Evolutionary conservation across 1,140 invertebrate species (phyloP).

Genomic region (Dinoponera quadriceps): DNA sequence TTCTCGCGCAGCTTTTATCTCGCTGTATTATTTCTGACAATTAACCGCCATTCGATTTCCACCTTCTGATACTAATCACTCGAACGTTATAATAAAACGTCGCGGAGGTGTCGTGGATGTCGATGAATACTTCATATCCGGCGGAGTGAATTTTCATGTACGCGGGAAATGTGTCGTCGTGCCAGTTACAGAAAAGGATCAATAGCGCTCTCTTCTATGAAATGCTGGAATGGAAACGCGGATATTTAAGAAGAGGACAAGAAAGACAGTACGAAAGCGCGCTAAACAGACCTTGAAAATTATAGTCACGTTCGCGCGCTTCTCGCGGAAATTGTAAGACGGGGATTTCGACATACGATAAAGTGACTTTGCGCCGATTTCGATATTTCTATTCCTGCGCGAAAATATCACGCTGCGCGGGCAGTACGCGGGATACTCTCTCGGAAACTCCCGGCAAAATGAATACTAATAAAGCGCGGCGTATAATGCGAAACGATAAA

Average conservation of each 20-base stretch:
- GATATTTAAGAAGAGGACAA: conserved; percentile 28
- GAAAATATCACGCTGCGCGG: conserved; percentile 23
- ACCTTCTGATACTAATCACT: background rate
- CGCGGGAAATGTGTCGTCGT: conserved; percentile 10
- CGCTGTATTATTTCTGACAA: no score
- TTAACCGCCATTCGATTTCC: background rate
- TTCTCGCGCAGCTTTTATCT: no score
- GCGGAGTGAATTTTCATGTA: background rate
- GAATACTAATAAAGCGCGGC: conserved; percentile 19
- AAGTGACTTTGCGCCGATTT: conserved; percentile 27
- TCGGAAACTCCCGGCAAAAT: background rate
- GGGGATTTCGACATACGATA: conserved; percentile 43
- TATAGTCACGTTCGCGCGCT: conserved; percentile 52
- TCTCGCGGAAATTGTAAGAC: conserved; percentile 31
- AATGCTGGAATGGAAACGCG: conserved; percentile 18
- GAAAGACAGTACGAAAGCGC: conserved; percentile 12
- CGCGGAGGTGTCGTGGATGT: background rate
- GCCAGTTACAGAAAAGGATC: conserved; percentile 36
- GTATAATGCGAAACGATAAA: conserved; percentile 25
- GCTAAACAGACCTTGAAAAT: conserved; percentile 40
- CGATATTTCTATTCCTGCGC: conserved; percentile 34
- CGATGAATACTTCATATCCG: background rate
- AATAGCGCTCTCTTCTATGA: background rate
- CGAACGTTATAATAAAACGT: background rate
- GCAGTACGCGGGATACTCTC: background rate